These are phyloP conservation scores for Galleria mellonella DNA, from an alignment of 1,140 invertebrate species.

Conservation along the genomic window DNA sequence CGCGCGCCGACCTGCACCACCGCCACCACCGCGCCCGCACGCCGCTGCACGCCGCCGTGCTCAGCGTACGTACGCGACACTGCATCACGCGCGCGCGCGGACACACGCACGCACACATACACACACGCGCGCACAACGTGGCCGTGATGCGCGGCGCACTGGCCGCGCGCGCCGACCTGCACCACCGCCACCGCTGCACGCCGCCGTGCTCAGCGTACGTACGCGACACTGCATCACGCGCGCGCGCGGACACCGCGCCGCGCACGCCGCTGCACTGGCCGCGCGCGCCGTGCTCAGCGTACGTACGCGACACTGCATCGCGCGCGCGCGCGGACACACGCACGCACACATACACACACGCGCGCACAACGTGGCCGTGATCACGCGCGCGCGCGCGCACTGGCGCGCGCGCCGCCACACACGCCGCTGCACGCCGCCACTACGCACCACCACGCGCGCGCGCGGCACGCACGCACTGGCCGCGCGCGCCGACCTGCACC, in stretches of 20 bases:
- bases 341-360: too few relatives aligned
- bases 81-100: slow-evolving; percentile 88
- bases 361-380: slow-evolving; percentile 90
- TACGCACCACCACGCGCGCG: too few relatives aligned
- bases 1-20: slow-evolving; percentile 75
- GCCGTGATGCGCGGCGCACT: slow-evolving; percentile 92
- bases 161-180: slow-evolving; percentile 55
- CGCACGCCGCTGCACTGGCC: neutral
- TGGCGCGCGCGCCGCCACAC: slow-evolving; percentile 76
- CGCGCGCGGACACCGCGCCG: slow-evolving; percentile 76
- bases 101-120: too few relatives aligned
- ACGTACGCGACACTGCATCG: neutral
- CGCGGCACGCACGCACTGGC: too few relatives aligned
- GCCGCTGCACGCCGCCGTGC: slow-evolving; percentile 85
- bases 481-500: too few relatives aligned
- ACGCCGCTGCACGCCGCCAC: slow-evolving; percentile 72
- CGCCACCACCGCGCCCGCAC: slow-evolving; percentile 76
- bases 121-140: slow-evolving; percentile 90
- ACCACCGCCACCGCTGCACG: neutral
- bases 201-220: slow-evolving; percentile 69
- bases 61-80: slow-evolving; percentile 46
- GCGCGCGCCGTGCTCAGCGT: slow-evolving; percentile 29
- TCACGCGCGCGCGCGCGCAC: slow-evolving; percentile 91
- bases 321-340: slow-evolving; percentile 90
- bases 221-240: slow-evolving; percentile 75